Conservation (phyloP, 2,797 vertebrate genomes). For the Brachyalestes nurse region DNA sequence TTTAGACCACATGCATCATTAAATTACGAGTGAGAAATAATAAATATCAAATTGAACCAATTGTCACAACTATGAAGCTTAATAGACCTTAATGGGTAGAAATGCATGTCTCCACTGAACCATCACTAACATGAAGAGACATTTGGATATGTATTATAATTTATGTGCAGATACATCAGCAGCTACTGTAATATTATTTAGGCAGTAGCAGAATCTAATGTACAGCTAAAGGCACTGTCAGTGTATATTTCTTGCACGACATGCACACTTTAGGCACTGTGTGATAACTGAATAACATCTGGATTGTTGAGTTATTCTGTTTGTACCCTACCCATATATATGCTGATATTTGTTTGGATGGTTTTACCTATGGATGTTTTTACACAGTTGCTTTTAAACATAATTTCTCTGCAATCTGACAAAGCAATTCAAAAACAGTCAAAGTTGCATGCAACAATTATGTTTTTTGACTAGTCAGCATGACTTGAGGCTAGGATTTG, state of each 20-base stretch:
- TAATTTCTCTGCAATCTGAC: neutral
- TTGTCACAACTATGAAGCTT: neutral
- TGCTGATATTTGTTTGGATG: neutral
- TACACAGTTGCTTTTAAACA: neutral
- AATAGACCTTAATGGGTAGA: neutral
- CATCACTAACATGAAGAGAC: neutral
- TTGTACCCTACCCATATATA: neutral
- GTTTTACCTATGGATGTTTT: neutral
- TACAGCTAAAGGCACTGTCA: conserved; percentile 10
- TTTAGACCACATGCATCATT: no score
- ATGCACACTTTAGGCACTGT: conserved; percentile 2
- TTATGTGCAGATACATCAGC: neutral
- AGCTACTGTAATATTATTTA: neutral
- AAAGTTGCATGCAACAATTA: neutral
- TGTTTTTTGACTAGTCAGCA: no score
- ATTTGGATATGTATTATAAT: conserved; percentile 1
- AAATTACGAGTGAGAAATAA: neutral
- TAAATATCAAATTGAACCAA: neutral
- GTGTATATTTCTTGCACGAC: conserved; percentile 12
- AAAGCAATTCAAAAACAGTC: neutral
- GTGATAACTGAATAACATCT: conserved; percentile 22
- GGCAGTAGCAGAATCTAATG: neutral
- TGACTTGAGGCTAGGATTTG: no score
- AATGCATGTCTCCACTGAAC: neutral
- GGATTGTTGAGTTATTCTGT: conserved; percentile 10